Evolutionary conservation across 2,797 vertebrate species (phyloP).

Genomic region (Diplodus sargus): DNA sequence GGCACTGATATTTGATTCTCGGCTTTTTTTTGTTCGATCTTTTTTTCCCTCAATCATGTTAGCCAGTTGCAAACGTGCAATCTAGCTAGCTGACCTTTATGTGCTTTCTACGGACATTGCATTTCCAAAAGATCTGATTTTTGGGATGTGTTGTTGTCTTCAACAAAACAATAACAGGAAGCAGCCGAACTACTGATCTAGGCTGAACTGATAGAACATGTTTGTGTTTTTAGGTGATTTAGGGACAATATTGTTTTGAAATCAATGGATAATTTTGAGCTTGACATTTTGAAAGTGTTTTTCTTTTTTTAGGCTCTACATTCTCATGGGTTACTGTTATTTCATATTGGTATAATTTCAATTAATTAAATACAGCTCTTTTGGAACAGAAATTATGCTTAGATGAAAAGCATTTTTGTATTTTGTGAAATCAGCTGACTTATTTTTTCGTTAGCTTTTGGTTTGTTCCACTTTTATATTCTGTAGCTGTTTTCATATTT

Average conservation of each 20-base stretch:
- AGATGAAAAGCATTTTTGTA: background rate
- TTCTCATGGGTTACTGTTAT: background rate
- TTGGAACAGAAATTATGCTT: background rate
- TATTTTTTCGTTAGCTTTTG: background rate
- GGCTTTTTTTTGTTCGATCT: background rate
- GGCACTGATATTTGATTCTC: constrained; percentile 1
- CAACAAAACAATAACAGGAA: too few relatives aligned
- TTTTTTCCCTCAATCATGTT: background rate
- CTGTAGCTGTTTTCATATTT: background rate
- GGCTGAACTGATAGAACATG: background rate
- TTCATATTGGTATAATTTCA: background rate
- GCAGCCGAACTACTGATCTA: background rate
- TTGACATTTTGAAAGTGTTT: background rate
- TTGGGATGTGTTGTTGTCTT: too few relatives aligned
- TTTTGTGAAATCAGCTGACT: background rate
- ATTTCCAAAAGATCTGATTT: background rate
- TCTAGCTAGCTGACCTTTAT: background rate
- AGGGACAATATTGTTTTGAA: too few relatives aligned
- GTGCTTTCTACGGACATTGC: background rate
- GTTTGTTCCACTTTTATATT: background rate
- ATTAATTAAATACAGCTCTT: background rate
- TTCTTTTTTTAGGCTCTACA: background rate
- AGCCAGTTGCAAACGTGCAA: background rate
- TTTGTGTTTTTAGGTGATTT: background rate
- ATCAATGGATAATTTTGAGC: too few relatives aligned